A percentile compares a stretch with the other conserved stretches of the same genome.
Evolutionary conservation across 2,888 invertebrate genomes (phyloP).

Genomic region (Cataglyphis cursor): DNA sequence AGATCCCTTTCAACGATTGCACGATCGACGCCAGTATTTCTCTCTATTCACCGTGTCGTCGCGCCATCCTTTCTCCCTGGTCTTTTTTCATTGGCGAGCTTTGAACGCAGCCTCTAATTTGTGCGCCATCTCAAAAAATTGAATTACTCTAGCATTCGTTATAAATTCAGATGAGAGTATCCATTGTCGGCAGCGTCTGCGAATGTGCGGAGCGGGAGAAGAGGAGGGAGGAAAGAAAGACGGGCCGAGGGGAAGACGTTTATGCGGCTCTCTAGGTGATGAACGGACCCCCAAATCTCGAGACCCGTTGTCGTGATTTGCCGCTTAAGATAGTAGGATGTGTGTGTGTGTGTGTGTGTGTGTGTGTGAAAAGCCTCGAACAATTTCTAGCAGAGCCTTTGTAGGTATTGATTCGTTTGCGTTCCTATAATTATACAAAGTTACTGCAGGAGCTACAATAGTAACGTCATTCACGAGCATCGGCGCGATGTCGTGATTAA

Average conservation of each 20-base stretch:
- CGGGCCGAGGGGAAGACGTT: conserved; percentile 13
- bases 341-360: not conserved
- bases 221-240: not conserved
- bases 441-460: conserved; percentile 25
- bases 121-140: conserved; percentile 60
- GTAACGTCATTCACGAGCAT: not conserved
- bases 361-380: not conserved
- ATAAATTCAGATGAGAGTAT: conserved; percentile 69
- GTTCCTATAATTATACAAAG: conserved; percentile 40
- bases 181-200: conserved; percentile 69
- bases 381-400: conserved; percentile 33
- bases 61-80: not conserved
- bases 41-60: conserved; percentile 53
- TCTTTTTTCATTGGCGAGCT: conserved; percentile 10
- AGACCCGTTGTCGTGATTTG: conserved; percentile 27
- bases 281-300: conserved; percentile 12
- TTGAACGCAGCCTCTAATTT: conserved; percentile 61
- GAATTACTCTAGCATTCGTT: conserved; percentile 67
- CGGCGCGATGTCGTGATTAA: conserved; percentile 31
- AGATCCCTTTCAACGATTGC: conserved; percentile 62
- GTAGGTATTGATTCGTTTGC: conserved; percentile 33
- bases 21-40: conserved; percentile 28
- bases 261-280: conserved; percentile 44
- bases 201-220: not conserved
- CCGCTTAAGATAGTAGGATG: conserved; percentile 16